These are phyloP conservation scores for Entomobrya multifasciata DNA, from an alignment of 2,888 invertebrate species.

Conservation along the genomic window DNA sequence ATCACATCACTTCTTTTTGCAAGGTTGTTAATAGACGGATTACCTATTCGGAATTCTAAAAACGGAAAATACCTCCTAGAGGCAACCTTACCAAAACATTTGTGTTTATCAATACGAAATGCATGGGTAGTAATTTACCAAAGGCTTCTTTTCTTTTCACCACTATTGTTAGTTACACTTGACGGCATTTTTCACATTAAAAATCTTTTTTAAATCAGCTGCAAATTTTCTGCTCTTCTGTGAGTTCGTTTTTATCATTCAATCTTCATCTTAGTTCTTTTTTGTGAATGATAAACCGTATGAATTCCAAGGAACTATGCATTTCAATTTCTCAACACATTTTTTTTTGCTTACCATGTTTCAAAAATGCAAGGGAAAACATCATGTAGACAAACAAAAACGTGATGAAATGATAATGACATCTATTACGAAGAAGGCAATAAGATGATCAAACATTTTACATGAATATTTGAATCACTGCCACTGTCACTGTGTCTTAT, in stretches of 20 bases:
- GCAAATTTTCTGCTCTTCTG: slow-evolving; percentile 4
- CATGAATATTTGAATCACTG: too few species aligned
- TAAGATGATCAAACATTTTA: too few species aligned
- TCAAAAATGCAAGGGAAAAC: slow-evolving; percentile 37
- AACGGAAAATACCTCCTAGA: slow-evolving; percentile 22
- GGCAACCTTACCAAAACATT: neutral
- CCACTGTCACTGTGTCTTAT: too few species aligned
- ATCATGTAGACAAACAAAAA: slow-evolving; percentile 15
- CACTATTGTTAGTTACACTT: slow-evolving; percentile 45
- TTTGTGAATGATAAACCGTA: slow-evolving; percentile 54
- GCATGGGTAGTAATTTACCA: neutral
- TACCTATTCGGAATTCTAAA: neutral
- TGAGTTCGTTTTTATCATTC: neutral
- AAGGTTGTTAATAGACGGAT: too few species aligned
- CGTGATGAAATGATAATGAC: slow-evolving; percentile 50
- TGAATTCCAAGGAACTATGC: neutral
- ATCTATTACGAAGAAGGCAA: too few species aligned
- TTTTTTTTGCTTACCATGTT: slow-evolving; percentile 30
- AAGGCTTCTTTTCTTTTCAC: slow-evolving; percentile 25
- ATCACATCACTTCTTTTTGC: slow-evolving; percentile 1
- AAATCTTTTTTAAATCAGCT: too few species aligned
- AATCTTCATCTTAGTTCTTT: too few species aligned
- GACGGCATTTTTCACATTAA: slow-evolving; percentile 63
- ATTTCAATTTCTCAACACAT: slow-evolving; percentile 24
- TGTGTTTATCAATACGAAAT: neutral